Evolutionary conservation across 2,113 vertebrate genomes (phyloP).

Genomic region (Menura novaehollandiae): DNA sequence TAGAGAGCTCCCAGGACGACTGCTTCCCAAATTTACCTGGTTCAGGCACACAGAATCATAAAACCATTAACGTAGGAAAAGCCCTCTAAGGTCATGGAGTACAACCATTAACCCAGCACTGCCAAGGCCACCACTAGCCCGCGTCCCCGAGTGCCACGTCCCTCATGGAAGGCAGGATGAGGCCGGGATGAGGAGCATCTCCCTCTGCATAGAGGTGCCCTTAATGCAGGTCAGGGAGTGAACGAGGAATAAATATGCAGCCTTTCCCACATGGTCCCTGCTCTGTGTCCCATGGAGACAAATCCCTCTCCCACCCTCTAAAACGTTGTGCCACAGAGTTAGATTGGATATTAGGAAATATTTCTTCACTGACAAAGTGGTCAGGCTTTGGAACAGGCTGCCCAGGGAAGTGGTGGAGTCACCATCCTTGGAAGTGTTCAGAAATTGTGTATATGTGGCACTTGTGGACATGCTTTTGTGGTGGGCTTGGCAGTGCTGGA

Average conservation of each 20-base stretch:
- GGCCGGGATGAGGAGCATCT: neutral
- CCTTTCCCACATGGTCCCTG: neutral
- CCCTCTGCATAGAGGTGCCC: neutral
- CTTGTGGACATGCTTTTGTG: neutral
- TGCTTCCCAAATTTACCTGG: neutral
- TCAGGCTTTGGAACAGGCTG: neutral
- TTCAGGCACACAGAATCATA: neutral
- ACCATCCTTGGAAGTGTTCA: neutral
- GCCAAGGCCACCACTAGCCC: neutral
- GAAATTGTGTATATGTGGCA: neutral
- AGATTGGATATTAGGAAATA: neutral
- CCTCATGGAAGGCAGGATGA: neutral
- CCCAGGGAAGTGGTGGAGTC: neutral
- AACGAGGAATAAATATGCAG: neutral
- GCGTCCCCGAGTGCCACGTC: neutral
- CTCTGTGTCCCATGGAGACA: neutral
- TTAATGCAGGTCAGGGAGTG: neutral
- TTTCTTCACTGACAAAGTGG: neutral
- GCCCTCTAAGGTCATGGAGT: fast-evolving
- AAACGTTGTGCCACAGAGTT: neutral
- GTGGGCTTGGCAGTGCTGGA: neutral
- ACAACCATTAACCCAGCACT: neutral
- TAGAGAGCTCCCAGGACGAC: neutral
- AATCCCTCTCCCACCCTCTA: neutral
- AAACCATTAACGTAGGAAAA: neutral